Evolutionary conservation across 1,140 invertebrate genomes (phyloP).

Genomic region (Acromyrmex heyeri): DNA sequence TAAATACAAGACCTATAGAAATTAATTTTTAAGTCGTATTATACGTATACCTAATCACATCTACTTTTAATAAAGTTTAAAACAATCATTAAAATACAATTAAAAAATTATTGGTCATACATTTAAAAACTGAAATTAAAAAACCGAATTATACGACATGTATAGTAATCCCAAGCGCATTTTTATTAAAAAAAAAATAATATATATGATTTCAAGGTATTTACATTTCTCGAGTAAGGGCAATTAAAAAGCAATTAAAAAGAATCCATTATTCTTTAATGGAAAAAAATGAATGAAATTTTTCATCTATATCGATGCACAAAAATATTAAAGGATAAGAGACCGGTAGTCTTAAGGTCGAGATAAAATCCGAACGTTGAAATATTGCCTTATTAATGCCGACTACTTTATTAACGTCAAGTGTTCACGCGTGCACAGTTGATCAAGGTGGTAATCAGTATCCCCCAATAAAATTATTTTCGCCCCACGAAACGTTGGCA

Average conservation of each 20-base stretch:
- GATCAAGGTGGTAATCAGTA: constrained; percentile 66
- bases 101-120: too few species aligned
- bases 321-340: constrained; percentile 72
- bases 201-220: neutral
- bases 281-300: neutral
- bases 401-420: constrained; percentile 85
- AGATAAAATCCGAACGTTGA: constrained; percentile 71
- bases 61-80: neutral
- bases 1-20: neutral
- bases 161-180: too few species aligned
- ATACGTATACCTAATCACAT: neutral
- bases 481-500: constrained; percentile 50
- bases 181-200: neutral
- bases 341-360: constrained; percentile 66
- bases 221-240: neutral
- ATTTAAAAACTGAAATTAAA: too few species aligned
- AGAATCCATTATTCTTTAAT: neutral
- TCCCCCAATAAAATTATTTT: constrained; percentile 72
- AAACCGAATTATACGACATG: too few species aligned
- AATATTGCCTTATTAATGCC: constrained; percentile 81
- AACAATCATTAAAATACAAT: too few species aligned
- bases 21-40: neutral
- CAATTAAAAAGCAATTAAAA: neutral
- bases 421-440: constrained; percentile 70
- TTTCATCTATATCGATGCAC: neutral